These are phyloP conservation scores for Dicentrarchus labrax DNA, from an alignment of 2,113 vertebrate species.

Conservation along the genomic window DNA sequence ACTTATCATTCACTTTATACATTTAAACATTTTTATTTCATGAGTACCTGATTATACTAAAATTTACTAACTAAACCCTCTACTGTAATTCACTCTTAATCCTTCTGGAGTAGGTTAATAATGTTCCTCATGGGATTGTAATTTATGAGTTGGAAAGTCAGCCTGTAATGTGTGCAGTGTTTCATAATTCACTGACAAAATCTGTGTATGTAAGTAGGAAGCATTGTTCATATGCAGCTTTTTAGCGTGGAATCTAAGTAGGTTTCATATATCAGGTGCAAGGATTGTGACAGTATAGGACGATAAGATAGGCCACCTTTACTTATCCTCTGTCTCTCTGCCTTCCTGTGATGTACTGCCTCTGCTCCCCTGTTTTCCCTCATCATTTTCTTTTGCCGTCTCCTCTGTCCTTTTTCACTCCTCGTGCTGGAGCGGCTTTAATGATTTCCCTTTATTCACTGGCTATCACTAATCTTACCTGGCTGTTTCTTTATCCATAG, in stretches of 20 bases:
- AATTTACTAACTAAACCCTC: constrained; percentile 17
- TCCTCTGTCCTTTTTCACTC: constrained; percentile 48
- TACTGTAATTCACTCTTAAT: constrained; percentile 12
- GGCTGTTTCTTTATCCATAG: constrained; percentile 37
- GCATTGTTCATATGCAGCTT: constrained; percentile 56
- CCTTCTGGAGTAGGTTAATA: constrained; percentile 40
- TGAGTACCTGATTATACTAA: background rate
- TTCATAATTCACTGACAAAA: constrained; percentile 68
- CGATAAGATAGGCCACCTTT: constrained; percentile 77
- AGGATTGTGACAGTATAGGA: constrained; percentile 75
- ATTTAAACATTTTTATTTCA: background rate
- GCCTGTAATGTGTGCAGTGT: constrained; percentile 33
- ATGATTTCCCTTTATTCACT: constrained; percentile 73
- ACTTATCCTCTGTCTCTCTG: constrained; percentile 71
- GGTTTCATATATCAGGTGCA: constrained; percentile 74
- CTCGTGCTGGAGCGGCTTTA: constrained; percentile 50
- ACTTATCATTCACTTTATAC: background rate
- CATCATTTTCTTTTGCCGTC: constrained; percentile 69
- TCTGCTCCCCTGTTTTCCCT: constrained; percentile 71
- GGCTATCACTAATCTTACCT: constrained; percentile 32
- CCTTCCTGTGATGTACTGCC: constrained; percentile 72
- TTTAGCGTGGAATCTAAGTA: constrained; percentile 59
- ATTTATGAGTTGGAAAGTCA: constrained; percentile 52
- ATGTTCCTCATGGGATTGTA: constrained; percentile 45
- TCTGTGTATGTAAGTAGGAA: constrained; percentile 60